Evolutionary conservation across 2,888 invertebrate genomes (phyloP).

Genomic region (Glaucopsyche alexis): DNA sequence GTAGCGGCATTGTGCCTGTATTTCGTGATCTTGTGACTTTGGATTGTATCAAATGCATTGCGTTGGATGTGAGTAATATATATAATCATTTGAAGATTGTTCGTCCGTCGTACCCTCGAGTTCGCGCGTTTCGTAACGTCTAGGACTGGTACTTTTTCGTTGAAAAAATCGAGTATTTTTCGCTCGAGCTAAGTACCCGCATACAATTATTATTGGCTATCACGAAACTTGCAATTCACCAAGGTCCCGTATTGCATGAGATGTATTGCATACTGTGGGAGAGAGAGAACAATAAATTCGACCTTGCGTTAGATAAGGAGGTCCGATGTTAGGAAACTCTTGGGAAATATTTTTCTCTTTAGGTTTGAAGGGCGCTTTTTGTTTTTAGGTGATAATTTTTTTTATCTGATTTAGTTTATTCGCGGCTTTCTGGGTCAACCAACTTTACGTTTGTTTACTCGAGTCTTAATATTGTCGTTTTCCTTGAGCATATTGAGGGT

Average conservation of each 20-base stretch:
- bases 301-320: constrained; percentile 70
- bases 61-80: constrained; percentile 70
- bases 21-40: constrained; percentile 54
- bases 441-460: constrained; percentile 30
- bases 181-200: constrained; percentile 65
- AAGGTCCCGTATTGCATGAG: constrained; percentile 77
- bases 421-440: constrained; percentile 59
- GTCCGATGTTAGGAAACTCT: constrained; percentile 71
- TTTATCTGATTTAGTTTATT: constrained; percentile 54
- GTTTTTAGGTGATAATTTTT: constrained; percentile 50
- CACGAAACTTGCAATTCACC: constrained; percentile 78
- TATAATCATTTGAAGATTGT: constrained; percentile 60
- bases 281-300: constrained; percentile 56
- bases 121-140: constrained; percentile 40
- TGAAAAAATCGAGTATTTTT: constrained; percentile 40
- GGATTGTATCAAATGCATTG: constrained; percentile 71
- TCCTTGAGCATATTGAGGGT: constrained; percentile 27
- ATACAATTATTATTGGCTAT: constrained; percentile 78
- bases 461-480: constrained; percentile 26
- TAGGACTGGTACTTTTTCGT: constrained; percentile 33
- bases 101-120: constrained; percentile 61
- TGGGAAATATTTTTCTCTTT: constrained; percentile 79
- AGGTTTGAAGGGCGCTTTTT: constrained; percentile 74
- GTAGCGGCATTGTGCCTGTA: constrained; percentile 47
- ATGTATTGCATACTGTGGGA: constrained; percentile 75